Evolutionary conservation across 2,113 vertebrate species (phyloP), one percentile per base, ranked within the genome.

Genomic region (Petroica traversi): DNA sequence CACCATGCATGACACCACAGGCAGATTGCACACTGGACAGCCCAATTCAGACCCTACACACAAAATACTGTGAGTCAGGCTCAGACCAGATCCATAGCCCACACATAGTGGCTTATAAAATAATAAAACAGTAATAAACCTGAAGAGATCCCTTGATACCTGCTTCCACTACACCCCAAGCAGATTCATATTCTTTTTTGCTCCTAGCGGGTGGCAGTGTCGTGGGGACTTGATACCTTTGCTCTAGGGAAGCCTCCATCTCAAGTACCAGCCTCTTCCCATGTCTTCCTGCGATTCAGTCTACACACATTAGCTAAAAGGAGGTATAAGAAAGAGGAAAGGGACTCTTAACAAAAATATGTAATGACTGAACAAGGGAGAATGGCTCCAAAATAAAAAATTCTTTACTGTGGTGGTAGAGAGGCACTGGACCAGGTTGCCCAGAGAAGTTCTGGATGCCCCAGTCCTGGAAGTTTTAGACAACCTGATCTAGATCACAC

Each of bases 1-100:
- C 18, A n/a, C 29, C 3, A 0, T 26, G 18, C 10, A 12, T 26
- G 31, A 68, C 33, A 8, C 19, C 67, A 68, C 22, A 48, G 52
- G 25, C 0, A 4, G n/a, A 48, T 3, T 75, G 45, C 18, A 61
- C 17, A 22, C 28, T 45, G 25, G 33, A 62, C 5, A 36, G 12
- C 0, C 2, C 31, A n/a, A 9, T 49, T 74, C 61, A 81, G 34
- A 75, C 28, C 10, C 24, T 9, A 2, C 9, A 11, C 7, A 6
- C 20, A 5, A 62, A 41, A 40, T 23, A 24, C 40, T 14, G 7
- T 0, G 7, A 34, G 23, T 23, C 2, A 3, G 14, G 43, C 14
- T 62, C 15, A 81, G 61, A 10, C 6, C 76, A 82, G 33, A 55
- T 45, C 11, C 34, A 25, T 3, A 52, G 25, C 14, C 45, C 7